phyloP scores from a whole-genome alignment of 2,113 vertebrate genomes.

The Carassius auratus region DNA sequence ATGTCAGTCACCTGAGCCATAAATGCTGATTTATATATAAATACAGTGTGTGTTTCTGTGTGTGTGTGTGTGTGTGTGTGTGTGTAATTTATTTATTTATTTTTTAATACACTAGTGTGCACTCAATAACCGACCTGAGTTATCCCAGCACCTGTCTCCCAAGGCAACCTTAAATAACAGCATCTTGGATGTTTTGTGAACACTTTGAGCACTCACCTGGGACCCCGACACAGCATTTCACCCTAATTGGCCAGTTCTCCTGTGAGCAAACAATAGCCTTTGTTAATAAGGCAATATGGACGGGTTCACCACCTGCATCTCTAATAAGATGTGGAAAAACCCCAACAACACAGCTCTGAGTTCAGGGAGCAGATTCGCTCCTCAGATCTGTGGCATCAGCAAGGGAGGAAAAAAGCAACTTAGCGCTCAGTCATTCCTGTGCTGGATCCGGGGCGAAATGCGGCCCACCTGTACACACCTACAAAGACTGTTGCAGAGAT shows the following conservation, averaged over 20 bases:
- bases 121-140: neutral
- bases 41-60: too few species aligned
- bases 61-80: too few species aligned
- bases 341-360: neutral
- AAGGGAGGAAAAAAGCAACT: neutral
- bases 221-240: constrained; percentile 37
- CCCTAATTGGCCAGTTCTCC: constrained; percentile 49
- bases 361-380: constrained; percentile 13
- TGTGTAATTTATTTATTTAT: too few species aligned
- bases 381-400: constrained; percentile 31
- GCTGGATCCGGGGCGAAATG: neutral
- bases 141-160: constrained; percentile 36
- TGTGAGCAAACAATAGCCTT: constrained; percentile 43
- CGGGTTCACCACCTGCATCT: constrained; percentile 32
- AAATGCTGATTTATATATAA: too few species aligned
- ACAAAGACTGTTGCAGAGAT: neutral
- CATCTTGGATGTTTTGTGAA: constrained; percentile 32
- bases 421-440: neutral
- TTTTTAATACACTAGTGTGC: neutral
- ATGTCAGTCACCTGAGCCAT: too few species aligned
- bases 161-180: constrained; percentile 41
- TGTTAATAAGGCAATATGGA: constrained; percentile 51
- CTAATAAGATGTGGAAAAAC: constrained; percentile 43
- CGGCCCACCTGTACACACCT: neutral
- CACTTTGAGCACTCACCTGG: constrained; percentile 37